Base-by-base conservation (phyloP, 2,888 invertebrate genomes). In the Sepioteuthis lessoniana region DNA sequence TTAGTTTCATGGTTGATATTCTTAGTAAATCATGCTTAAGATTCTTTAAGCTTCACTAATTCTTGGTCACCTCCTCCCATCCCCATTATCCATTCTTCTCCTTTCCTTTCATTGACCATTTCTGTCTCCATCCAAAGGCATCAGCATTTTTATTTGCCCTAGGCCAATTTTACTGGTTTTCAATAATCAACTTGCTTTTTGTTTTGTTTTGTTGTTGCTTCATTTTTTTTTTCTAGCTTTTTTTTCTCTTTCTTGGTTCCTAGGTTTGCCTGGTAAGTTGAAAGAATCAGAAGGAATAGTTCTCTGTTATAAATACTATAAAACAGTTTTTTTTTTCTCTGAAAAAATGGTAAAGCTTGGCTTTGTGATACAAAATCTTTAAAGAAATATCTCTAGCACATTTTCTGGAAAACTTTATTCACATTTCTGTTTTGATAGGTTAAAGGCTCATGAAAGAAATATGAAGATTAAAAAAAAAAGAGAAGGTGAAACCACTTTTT, bases 1-100 rank as follows among this genome's bases (percentile, higher is more conserved):
- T 76, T 76, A 76, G 76, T 76, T 76, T 76, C n/a, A 76, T 31
- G n/a, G 76, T 76, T 76, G 76, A n/a, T 76, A 76, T 76, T 76
- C 31, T 76, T 76, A 10, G 10, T 0, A 76, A 60, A 7, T 60
- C 31, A 5, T 8, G 8, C 76, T 76, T 8, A 31, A 76, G 76
- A 76, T 31, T 76, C 76, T 76, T 76, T 76, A 10, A n/a, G 13
- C 31, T 76, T 76, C 76, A n/a, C 8, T 60, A 31, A 28, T 60
- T 60, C 60, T 5, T 60, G 60, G 31, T n/a, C n/a, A n/a, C n/a
- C n/a, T n/a, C n/a, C n/a, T n/a, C n/a, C n/a, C n/a, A n/a, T n/a
- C n/a, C n/a, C n/a, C n/a, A n/a, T n/a, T n/a, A n/a, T n/a, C n/a
- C n/a, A n/a, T n/a, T n/a, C n/a, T n/a, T n/a, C n/a, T 60, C 60